phyloP scores from a whole-genome alignment of 2,888 invertebrate species.

The Melanotus villosus region DNA sequence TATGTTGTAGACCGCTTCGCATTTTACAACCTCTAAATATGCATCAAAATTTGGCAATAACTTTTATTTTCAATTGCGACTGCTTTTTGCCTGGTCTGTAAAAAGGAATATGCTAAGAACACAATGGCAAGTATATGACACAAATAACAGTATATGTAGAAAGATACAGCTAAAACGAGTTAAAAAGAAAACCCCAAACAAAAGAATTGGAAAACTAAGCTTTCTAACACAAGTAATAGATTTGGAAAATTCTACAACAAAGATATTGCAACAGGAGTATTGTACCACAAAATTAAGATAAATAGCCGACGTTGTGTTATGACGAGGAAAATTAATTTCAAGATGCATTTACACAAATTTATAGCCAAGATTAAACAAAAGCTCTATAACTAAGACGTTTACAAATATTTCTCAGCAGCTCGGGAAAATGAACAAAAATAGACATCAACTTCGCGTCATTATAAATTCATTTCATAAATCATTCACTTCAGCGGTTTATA shows the following conservation, averaged over 20 bases:
- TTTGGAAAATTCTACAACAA: background rate
- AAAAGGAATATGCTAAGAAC: too few relatives aligned
- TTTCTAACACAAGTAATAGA: too few relatives aligned
- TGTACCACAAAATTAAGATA: slow-evolving; percentile 8
- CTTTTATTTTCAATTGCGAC: too few relatives aligned
- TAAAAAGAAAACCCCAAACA: too few relatives aligned
- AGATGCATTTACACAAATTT: slow-evolving; percentile 17
- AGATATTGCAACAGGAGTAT: background rate
- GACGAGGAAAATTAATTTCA: slow-evolving; percentile 13
- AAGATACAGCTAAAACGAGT: too few relatives aligned
- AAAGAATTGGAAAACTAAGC: too few relatives aligned
- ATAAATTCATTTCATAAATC: slow-evolving; percentile 19
- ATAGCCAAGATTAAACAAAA: slow-evolving; percentile 10
- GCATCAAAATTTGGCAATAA: too few relatives aligned
- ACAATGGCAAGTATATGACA: too few relatives aligned
- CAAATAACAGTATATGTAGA: too few relatives aligned
- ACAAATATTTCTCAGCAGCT: slow-evolving; percentile 6
- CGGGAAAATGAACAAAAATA: slow-evolving; percentile 14
- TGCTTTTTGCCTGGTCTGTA: too few relatives aligned
- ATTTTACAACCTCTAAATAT: too few relatives aligned
- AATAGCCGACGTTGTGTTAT: slow-evolving; percentile 6
- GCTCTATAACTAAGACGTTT: slow-evolving; percentile 19
- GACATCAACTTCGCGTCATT: slow-evolving; percentile 10
- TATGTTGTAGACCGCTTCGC: too few relatives aligned
- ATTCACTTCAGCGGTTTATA: slow-evolving; percentile 9